Evolutionary conservation across 2,113 vertebrate genomes (phyloP).

Genomic region (Pteropus alecto): DNA sequence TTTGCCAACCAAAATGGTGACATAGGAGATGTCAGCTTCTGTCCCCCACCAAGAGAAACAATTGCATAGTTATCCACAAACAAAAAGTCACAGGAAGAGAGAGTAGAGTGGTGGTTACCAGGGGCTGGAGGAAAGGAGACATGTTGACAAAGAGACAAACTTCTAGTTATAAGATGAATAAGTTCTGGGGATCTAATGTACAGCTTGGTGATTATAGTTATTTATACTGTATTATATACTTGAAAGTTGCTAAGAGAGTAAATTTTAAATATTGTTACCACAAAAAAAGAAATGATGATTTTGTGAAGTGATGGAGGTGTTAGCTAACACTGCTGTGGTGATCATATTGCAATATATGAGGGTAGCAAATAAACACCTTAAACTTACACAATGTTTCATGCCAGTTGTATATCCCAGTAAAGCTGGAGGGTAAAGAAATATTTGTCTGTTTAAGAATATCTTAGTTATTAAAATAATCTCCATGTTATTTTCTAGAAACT

Average conservation of each 20-base stretch:
- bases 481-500: not conserved
- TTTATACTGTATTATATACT: not conserved
- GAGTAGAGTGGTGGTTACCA: not conserved
- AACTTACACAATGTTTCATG: not conserved
- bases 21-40: not conserved
- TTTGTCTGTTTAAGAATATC: not conserved
- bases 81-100: not conserved
- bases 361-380: not conserved
- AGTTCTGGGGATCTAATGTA: not conserved
- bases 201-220: not conserved
- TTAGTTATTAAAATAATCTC: not conserved
- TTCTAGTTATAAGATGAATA: not conserved
- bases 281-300: not conserved
- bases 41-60: not conserved
- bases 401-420: not conserved
- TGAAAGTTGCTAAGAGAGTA: not conserved
- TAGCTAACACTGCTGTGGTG: not conserved
- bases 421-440: not conserved
- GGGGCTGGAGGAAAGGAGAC: not conserved
- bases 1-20: not conserved
- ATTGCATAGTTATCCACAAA: not conserved
- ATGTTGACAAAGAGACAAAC: not conserved
- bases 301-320: not conserved
- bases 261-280: not conserved
- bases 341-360: not conserved